A percentile compares a stretch with the other conserved stretches of the same genome.
phyloP scores from a whole-genome alignment of 64 coral and sea anemone species.

The Montipora efflorescens region DNA sequence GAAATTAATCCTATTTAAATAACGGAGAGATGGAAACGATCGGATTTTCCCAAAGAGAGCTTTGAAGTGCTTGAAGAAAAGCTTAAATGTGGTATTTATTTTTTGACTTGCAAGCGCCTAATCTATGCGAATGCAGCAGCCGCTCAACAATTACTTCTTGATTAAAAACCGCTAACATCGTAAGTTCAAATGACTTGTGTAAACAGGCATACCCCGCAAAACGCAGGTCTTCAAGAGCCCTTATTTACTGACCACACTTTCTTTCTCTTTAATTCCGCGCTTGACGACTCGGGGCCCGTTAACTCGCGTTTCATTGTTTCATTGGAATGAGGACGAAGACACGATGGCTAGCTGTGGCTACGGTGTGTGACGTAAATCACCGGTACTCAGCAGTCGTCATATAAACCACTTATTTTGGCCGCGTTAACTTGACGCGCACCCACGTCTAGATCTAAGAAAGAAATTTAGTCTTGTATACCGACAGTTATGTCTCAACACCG shows the following conservation, averaged over 20 bases:
- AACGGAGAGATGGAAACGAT: not conserved
- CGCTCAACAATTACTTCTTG: not conserved
- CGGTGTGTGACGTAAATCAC: not conserved
- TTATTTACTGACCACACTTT: not conserved
- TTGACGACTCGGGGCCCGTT: not conserved
- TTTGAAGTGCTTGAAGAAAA: too few species aligned
- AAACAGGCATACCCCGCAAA: not conserved
- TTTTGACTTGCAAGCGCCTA: too few species aligned
- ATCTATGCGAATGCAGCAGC: not conserved
- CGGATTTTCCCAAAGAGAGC: not conserved
- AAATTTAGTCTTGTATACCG: not conserved
- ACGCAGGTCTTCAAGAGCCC: not conserved
- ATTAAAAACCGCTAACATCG: not conserved
- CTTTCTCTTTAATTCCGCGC: not conserved
- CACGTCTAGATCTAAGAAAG: not conserved
- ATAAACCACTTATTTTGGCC: not conserved
- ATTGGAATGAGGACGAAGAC: constrained; percentile 6
- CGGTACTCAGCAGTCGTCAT: not conserved
- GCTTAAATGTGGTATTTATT: not conserved
- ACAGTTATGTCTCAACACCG: not conserved
- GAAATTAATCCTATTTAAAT: not conserved
- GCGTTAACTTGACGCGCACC: not conserved
- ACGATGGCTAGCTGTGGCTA: not conserved
- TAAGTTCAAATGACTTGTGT: not conserved
- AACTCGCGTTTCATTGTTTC: not conserved